Base-by-base conservation (phyloP, 2,113 vertebrate species). In the Ammodramus savannarum region DNA sequence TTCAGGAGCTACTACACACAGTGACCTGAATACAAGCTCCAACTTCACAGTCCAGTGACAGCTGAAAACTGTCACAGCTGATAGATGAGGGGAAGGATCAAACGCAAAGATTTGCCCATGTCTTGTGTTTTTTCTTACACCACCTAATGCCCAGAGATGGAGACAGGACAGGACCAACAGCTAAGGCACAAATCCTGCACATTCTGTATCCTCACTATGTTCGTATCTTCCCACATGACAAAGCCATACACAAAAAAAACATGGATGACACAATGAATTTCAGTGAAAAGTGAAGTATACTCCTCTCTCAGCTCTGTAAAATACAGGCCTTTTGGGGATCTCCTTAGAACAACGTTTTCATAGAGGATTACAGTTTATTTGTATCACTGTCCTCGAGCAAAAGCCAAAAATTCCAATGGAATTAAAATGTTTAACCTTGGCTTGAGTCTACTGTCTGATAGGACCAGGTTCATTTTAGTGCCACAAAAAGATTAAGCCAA, bases 381-480 rank as follows among this genome's bases (percentile, higher is more conserved):
- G 41, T 68, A 39, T 84, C 38, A 41, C 9, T 49, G 15, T 14
- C 67, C n/a, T 27, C 11, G 0, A 88, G 23, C 18, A 91, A 93
- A 79, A 81, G 25, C 31, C 58, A 93, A 82, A 89, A 57, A 81
- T 75, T 94, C 74, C 74, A 87, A 1, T 14, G 19, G 49, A 92
- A 76, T 93, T 69, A 80, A 95, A 85, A 78, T 76, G 7, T 57
- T 95, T 89, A 91, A 89, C 51, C 31, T 80, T 59, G 29, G 9
- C 81, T 94, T 36, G 9, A 61, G 52, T 78, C 80, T 75, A 75
- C 26, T 66, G 41, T 78, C 77, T 93, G 58, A 91, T 43, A 44
- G 29, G 57, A 89, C 36, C 55, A 62, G 59, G 71, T 85, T 85
- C 29, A 92, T 85, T 95, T 89, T 58, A 94, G 61, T 39, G 57